Evolutionary conservation across 2,113 vertebrate genomes (phyloP).

Genomic region (Ivindomyrus marchei): DNA sequence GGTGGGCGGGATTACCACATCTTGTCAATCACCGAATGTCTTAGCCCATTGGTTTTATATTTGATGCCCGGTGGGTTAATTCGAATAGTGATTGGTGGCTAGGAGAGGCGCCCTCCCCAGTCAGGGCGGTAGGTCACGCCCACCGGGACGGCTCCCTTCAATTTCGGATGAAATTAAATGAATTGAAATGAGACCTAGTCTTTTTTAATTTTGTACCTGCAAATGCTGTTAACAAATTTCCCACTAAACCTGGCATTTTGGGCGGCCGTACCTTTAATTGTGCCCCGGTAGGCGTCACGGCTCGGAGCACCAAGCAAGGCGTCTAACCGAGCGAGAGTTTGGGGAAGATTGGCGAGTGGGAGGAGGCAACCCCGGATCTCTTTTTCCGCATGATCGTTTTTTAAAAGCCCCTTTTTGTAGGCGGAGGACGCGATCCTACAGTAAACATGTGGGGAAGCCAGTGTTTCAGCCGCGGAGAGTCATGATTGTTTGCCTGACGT

Average conservation of each 20-base stretch:
- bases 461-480: not conserved
- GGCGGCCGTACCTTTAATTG: not conserved
- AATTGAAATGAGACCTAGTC: not conserved
- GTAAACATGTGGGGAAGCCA: not conserved
- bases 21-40: not conserved
- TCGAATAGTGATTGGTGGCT: not conserved
- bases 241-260: not conserved
- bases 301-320: not conserved
- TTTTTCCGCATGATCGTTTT: not conserved
- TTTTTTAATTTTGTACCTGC: not conserved
- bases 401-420: not conserved
- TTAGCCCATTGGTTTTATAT: not conserved
- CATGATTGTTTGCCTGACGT: not conserved
- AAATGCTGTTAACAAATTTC: not conserved
- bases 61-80: not conserved
- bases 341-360: not conserved
- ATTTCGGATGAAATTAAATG: not conserved
- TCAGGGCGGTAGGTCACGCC: not conserved
- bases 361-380: not conserved
- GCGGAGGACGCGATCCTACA: not conserved
- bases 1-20: not conserved
- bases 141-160: not conserved
- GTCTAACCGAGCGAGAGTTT: not conserved
- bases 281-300: not conserved
- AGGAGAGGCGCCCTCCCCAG: not conserved